Evolutionary conservation across 2,113 vertebrate species (phyloP).

Genomic region (Anser cygnoides): DNA sequence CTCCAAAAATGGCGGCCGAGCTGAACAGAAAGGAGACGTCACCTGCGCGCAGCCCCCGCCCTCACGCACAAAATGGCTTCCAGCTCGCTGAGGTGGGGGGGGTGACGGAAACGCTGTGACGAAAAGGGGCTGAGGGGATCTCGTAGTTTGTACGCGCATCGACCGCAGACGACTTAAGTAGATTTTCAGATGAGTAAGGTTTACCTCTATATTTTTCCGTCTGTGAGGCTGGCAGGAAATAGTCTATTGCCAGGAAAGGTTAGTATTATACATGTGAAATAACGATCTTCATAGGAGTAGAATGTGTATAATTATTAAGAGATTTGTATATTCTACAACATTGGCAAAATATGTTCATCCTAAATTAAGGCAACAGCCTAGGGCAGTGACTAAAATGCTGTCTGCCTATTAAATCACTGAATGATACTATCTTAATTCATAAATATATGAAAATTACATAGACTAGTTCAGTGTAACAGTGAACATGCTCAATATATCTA

Average conservation of each 20-base stretch:
- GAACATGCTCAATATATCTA: not conserved
- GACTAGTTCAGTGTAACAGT: not conserved
- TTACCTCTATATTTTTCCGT: no score
- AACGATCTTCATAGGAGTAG: not conserved
- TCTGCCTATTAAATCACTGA: not conserved
- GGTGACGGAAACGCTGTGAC: rapidly evolving
- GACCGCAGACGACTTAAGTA: not conserved
- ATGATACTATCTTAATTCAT: not conserved
- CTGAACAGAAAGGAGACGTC: rapidly evolving
- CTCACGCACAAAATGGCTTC: not conserved
- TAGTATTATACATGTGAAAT: conserved; percentile 11
- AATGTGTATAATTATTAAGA: not conserved
- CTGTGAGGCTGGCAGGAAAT: not conserved
- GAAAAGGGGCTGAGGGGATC: rapidly evolving
- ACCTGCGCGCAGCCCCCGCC: rapidly evolving
- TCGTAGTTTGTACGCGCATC: rapidly evolving
- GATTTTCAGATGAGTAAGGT: not conserved
- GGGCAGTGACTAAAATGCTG: not conserved
- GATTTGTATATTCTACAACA: not conserved
- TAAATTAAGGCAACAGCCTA: not conserved
- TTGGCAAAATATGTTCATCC: not conserved
- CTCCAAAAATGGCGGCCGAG: not conserved
- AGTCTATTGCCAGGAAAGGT: not conserved
- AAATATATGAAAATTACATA: not conserved
- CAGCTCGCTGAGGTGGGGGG: rapidly evolving